phyloP scores from a whole-genome alignment of 2,888 invertebrate genomes.

The Orthosia gracilis region DNA sequence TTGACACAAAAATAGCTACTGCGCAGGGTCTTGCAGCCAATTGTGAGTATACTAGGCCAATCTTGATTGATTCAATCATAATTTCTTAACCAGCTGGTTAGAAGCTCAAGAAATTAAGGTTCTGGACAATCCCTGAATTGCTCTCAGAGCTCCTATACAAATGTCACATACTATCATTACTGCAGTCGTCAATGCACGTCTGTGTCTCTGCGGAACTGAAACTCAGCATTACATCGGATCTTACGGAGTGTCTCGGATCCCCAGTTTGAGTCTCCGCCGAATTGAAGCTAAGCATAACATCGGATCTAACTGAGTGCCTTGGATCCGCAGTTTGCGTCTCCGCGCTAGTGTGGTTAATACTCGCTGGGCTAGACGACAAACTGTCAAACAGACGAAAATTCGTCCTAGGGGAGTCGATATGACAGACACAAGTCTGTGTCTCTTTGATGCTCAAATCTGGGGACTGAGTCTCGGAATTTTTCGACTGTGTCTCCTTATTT shows the following conservation, averaged over 20 bases:
- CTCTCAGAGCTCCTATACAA: background rate
- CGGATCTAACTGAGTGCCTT: conserved; percentile 67
- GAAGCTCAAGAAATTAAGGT: no score
- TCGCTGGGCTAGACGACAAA: conserved; percentile 75
- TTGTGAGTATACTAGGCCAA: no score
- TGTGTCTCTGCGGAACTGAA: conserved; percentile 83
- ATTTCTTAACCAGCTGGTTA: no score
- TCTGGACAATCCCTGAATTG: background rate
- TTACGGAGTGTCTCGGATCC: conserved; percentile 67
- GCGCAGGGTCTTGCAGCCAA: no score
- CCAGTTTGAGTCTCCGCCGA: conserved; percentile 83
- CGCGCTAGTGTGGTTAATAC: conserved; percentile 77
- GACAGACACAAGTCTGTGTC: conserved; percentile 84
- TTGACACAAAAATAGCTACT: no score
- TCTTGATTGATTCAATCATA: no score
- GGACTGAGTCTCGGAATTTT: conserved; percentile 78
- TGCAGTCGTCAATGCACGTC: conserved; percentile 78
- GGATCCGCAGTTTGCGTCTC: conserved; percentile 83
- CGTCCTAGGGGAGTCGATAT: conserved; percentile 77
- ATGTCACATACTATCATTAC: conserved; percentile 72
- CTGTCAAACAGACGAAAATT: conserved; percentile 78
- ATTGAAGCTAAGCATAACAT: conserved; percentile 78
- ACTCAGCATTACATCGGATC: conserved; percentile 77
- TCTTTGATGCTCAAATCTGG: conserved; percentile 85
- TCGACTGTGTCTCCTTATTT: conserved; percentile 78